Evolutionary conservation across 2,888 invertebrate genomes (phyloP).

Genomic region (Biston stratarius): DNA sequence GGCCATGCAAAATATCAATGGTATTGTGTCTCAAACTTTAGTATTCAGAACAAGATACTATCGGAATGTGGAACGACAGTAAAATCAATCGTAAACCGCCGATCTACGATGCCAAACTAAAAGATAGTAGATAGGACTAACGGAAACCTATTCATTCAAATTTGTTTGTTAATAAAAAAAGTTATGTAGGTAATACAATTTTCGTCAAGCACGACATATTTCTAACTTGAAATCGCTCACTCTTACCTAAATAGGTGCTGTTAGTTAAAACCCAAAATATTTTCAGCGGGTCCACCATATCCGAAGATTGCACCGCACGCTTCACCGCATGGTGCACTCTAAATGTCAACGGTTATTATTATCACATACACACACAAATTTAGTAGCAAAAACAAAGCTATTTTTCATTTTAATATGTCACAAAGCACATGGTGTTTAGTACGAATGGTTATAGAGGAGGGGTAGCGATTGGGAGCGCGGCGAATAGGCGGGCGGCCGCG

Average conservation of each 20-base stretch:
- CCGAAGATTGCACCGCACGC: constrained; percentile 72
- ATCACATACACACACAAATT: constrained; percentile 57
- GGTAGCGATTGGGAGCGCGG: constrained; percentile 43
- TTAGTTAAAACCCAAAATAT: constrained; percentile 94
- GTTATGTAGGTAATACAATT: constrained; percentile 2
- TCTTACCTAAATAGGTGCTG: constrained; percentile 92
- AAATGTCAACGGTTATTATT: constrained; percentile 62
- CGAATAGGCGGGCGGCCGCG: constrained; percentile 67
- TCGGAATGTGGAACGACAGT: constrained; percentile 61
- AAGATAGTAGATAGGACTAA: constrained; percentile 61
- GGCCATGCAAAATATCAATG: neutral
- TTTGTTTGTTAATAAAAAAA: constrained; percentile 49
- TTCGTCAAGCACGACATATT: constrained; percentile 17
- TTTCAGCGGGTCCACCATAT: constrained; percentile 94
- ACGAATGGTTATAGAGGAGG: constrained; percentile 55
- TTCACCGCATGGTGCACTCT: constrained; percentile 81
- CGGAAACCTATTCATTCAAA: constrained; percentile 44
- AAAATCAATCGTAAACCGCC: constrained; percentile 66
- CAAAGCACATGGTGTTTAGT: constrained; percentile 57
- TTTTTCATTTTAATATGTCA: constrained; percentile 60
- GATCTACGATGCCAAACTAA: constrained; percentile 57
- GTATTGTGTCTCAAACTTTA: constrained; percentile 42
- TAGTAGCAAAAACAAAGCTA: constrained; percentile 49
- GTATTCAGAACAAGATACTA: constrained; percentile 53
- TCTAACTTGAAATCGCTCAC: neutral